Evolutionary conservation across 2,888 invertebrate genomes (phyloP).

Genomic region (Mythimna lalbum): DNA sequence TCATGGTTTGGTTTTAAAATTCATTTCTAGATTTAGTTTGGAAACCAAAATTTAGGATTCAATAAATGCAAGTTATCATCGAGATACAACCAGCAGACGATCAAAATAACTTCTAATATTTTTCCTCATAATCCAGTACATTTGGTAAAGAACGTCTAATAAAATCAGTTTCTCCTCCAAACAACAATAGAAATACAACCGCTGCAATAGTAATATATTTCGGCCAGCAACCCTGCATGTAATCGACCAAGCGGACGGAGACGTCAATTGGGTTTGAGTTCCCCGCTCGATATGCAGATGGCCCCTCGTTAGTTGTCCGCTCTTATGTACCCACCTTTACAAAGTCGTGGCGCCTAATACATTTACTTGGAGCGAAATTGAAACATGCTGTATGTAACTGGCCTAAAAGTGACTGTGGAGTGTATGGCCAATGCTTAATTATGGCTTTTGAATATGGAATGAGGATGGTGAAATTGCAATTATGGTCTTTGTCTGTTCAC

Average conservation of each 20-base stretch:
- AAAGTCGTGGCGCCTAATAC: constrained; percentile 58
- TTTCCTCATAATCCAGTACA: constrained; percentile 12
- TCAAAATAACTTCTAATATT: neutral
- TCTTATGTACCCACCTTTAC: constrained; percentile 65
- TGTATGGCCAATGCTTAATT: constrained; percentile 26
- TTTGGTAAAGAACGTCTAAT: constrained; percentile 11
- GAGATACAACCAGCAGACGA: neutral
- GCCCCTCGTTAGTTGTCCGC: constrained; percentile 72
- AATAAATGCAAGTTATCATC: neutral
- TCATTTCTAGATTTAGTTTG: too few species aligned
- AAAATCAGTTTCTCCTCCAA: constrained; percentile 17
- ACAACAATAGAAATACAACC: constrained; percentile 34
- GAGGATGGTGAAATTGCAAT: neutral
- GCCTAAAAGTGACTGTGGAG: constrained; percentile 31
- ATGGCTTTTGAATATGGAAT: constrained; percentile 39
- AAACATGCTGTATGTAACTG: constrained; percentile 47
- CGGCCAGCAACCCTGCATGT: constrained; percentile 46
- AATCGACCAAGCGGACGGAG: constrained; percentile 57
- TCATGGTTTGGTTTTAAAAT: neutral
- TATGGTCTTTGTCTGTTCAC: constrained; percentile 8
- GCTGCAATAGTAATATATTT: constrained; percentile 48
- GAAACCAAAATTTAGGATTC: too few species aligned
- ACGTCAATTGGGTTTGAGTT: constrained; percentile 70
- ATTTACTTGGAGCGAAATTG: constrained; percentile 53
- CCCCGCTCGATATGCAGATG: constrained; percentile 75